These are phyloP conservation scores for Chloroclystis v-ata DNA, from an alignment of 2,888 invertebrate species.

Conservation along the genomic window DNA sequence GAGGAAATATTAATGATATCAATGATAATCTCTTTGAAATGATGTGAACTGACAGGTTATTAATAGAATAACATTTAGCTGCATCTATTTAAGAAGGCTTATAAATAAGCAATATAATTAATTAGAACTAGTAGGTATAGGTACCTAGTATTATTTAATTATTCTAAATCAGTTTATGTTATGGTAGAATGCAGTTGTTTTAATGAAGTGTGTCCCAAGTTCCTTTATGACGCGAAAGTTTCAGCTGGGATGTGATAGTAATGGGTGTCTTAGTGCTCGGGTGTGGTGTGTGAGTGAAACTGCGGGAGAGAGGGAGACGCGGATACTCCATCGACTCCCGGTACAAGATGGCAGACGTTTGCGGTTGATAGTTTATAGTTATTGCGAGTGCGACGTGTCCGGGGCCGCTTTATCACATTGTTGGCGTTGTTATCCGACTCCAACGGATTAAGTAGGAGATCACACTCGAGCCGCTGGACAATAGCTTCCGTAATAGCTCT, in stretches of 20 bases:
- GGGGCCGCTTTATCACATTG: conserved; percentile 74
- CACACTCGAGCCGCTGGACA: conserved; percentile 52
- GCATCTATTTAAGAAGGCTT: neutral
- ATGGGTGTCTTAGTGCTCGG: conserved; percentile 40
- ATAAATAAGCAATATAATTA: neutral
- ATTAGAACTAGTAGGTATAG: too few species aligned
- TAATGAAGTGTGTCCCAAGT: conserved; percentile 5
- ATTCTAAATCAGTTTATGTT: neutral
- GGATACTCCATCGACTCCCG: conserved; percentile 67
- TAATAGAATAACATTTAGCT: neutral
- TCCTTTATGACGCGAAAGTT: conserved; percentile 27
- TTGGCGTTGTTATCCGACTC: conserved; percentile 73
- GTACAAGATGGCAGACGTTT: conserved; percentile 77
- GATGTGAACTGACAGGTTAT: neutral
- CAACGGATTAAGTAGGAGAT: conserved; percentile 68
- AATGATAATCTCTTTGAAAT: neutral
- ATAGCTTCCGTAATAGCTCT: conserved; percentile 59
- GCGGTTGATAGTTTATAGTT: conserved; percentile 78
- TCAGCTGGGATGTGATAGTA: conserved; percentile 26
- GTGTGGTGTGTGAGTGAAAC: conserved; percentile 51
- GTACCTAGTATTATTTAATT: neutral
- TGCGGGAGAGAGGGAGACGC: conserved; percentile 58
- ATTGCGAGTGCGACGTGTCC: conserved; percentile 72
- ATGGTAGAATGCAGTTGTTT: too few species aligned
- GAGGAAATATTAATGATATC: conserved; percentile 2